Evolutionary conservation across 2,888 invertebrate genomes (phyloP), one percentile per base, ranked within the genome.

Genomic region (Dolichomitus sp.): DNA sequence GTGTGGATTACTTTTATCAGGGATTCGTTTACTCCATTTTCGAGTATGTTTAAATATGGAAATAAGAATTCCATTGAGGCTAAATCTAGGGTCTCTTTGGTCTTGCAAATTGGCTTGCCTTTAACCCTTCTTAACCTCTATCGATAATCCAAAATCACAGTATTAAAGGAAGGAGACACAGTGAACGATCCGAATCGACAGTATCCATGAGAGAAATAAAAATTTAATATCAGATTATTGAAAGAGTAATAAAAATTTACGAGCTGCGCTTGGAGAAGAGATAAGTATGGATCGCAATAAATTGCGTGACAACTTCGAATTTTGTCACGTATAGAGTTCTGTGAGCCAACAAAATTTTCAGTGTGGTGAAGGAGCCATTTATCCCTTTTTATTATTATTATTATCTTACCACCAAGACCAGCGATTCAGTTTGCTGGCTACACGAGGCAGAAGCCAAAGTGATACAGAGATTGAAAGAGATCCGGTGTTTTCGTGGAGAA

Each of bases 391-490:
- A 23, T 65, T 42, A 23, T 65, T 45, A 6, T 65, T 42, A 42
- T 65, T 7, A 45, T 42, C 4, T 11, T 19, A 40, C 12, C 23
- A 12, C 12, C 7, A 40, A 11, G 40, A 17, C 23, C 40, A 5
- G 19, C 4, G 19, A 19, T 17, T 14, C n/a, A 37, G 61, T 19
- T 68, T 33, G 52, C 14, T 37, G 33, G 68, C 33, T 52, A 19
- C 37, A 14, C 45, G 9, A 40, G 30, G 30, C 27, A 12, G 33
- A 30, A 50, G 30, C 42, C 61, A 14, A 50, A 23, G n/a, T 27
- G 72, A 37, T 37, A 19, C 23, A 17, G 45, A 65, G 40, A 52
- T 37, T 74, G 74, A 63, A 63, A 69, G 69, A 27, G 69, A 54
- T 69, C 40, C 52, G 54, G 37, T 37, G 54, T 37, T 50, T 48